Base-by-base conservation (phyloP, 2,888 invertebrate genomes). In the Thumatha senex region DNA sequence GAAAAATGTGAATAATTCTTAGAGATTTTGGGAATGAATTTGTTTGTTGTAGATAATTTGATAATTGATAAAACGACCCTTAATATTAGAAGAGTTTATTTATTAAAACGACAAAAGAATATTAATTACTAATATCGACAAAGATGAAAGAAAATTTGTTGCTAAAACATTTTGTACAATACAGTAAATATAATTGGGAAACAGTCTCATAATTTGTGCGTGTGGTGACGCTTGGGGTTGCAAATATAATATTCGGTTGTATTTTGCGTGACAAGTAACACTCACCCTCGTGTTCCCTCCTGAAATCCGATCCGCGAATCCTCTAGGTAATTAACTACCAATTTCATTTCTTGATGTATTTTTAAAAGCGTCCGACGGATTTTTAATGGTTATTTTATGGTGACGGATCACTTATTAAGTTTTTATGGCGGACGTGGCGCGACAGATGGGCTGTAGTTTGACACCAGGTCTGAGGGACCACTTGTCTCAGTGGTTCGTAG, bases 301-400 rank as follows among this genome's bases (percentile, higher is more conserved):
- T 89, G 90, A 90, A 91, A 90, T 83, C 86, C 84, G 90, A 91
- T 90, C 91, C 90, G 90, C 89, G 88, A 90, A 89, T 86, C 83
- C 87, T 90, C 90, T 89, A 86, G 90, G 76, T 86, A 88, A 83
- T 86, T 91, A 91, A 91, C 90, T 90, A 90, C 89, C 89, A 83
- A 82, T 90, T 90, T 90, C 88, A 84, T 86, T 84, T 71, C 69
- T 78, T 82, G 83, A 82, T 91, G 45, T 29, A 47, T 46, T 41
- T 45, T 52, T 48, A 48, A 46, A 49, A 48, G 47, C 45, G 48
- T 51, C 46, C 53, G 50, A 47, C 48, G 52, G 52, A 83, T 89
- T 90, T 90, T 88, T 89, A 91, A 90, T 91, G 89, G 86, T 78
- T 88, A 88, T 90, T 91, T 90, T 90, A 91, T 91, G 90, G 91